A percentile compares a stretch with the other conserved stretches of the same genome.
Evolutionary conservation across 2,113 vertebrate genomes (phyloP).

Genomic region (Ancistrus triradiatus): DNA sequence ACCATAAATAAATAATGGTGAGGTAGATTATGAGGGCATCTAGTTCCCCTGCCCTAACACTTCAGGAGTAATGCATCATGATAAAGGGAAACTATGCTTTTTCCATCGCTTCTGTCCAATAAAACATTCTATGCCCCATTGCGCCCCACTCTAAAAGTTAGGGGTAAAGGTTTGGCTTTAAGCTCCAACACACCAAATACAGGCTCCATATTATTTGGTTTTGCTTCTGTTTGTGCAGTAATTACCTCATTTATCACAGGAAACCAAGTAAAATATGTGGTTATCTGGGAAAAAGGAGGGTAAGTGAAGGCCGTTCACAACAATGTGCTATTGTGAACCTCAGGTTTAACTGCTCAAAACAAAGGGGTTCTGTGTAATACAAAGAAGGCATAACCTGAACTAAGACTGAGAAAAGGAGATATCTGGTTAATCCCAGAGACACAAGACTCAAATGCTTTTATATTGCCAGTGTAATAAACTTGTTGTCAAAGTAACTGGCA

Average conservation of each 20-base stretch:
- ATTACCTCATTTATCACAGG: slow-evolving; percentile 32
- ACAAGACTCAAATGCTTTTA: slow-evolving; percentile 16
- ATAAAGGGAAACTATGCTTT: slow-evolving; percentile 57
- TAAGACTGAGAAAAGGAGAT: too few relatives aligned
- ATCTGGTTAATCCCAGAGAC: not conserved
- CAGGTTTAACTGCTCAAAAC: not conserved
- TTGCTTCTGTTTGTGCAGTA: slow-evolving; percentile 11
- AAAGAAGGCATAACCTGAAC: too few relatives aligned
- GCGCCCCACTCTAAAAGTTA: slow-evolving; percentile 1
- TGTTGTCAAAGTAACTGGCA: slow-evolving; percentile 13
- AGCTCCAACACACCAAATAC: not conserved
- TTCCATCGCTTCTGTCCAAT: slow-evolving; percentile 39
- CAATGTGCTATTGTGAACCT: slow-evolving; percentile 1
- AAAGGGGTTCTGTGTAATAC: not conserved
- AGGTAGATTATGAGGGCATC: slow-evolving; percentile 60
- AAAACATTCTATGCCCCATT: slow-evolving; percentile 28
- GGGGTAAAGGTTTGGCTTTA: slow-evolving; percentile 20
- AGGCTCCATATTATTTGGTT: slow-evolving; percentile 1
- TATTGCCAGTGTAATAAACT: slow-evolving; percentile 27
- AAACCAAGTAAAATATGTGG: slow-evolving; percentile 7
- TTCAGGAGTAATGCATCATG: slow-evolving; percentile 60
- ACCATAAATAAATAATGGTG: slow-evolving; percentile 67
- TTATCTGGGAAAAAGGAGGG: slow-evolving; percentile 12
- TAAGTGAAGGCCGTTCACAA: not conserved
- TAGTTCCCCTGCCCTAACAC: slow-evolving; percentile 53